Evolutionary conservation across 2,888 invertebrate genomes (phyloP), one percentile per base, ranked within the genome.

Genomic region (Tinea pellionella): DNA sequence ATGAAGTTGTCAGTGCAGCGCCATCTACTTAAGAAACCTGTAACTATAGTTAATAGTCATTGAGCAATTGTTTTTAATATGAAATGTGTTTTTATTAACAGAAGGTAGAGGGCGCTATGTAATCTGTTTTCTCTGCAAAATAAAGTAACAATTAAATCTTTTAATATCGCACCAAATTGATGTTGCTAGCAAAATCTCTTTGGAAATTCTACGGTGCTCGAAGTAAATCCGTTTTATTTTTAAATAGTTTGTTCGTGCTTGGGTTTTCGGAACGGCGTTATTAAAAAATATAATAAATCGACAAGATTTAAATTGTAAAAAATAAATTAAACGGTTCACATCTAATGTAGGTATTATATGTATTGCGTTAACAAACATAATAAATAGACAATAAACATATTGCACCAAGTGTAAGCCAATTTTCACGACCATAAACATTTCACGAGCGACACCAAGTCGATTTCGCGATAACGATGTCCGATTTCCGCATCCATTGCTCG

Each of bases 401-500:
- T 24, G 24, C 6, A 24, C 24, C 6, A 24, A 24, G 24, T 24
- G n/a, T 24, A 24, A 24, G 24, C 6, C 47, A 16, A 47, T 47
- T 47, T 47, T 47, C 47, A 15, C 47, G 47, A 16, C 55, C 12
- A 55, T 55, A 55, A 55, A 55, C 55, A 57, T 57, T 57, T 57
- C 57, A 32, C 55, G 19, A 32, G n/a, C 57, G 57, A 47, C 47
- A 57, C 32, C 32, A 32, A 19, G 29, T 32, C 57, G 57, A 55
- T 55, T 16, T 2, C 24, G 30, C 30, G 57, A 57, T 57, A 57
- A 57, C 57, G 57, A 57, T 57, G 16, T 15, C 16, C 32, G 32
- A 57, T 57, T 57, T 57, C 57, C 57, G 57, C n/a, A 32, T 57
- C 16, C 57, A 57, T 32, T 57, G 57, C 57, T n/a, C 64, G 63